Evolutionary conservation across 2,113 vertebrate species (phyloP).

Genomic region (Thryonomys swinderianus): DNA sequence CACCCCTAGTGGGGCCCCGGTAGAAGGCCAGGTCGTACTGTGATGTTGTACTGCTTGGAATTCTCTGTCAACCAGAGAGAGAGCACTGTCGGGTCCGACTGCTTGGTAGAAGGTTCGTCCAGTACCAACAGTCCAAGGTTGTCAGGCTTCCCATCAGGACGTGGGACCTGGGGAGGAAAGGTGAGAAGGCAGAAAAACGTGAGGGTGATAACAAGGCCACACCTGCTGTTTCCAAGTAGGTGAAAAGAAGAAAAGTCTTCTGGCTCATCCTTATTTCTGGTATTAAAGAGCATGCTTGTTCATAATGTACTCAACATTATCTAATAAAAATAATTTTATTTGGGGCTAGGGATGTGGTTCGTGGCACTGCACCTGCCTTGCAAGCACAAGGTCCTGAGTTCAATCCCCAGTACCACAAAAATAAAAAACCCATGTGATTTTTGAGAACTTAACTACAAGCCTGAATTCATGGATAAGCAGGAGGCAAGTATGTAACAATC

Average conservation of each 20-base stretch:
- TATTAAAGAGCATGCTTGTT: neutral
- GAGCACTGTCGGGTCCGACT: slow-evolving; percentile 96
- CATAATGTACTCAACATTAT: neutral
- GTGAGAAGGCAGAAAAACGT: neutral
- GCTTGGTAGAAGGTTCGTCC: slow-evolving; percentile 96
- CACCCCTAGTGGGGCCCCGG: neutral
- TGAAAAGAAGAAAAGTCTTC: neutral
- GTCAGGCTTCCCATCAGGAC: slow-evolving; percentile 91
- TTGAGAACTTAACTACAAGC: slow-evolving; percentile 8
- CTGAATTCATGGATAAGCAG: slow-evolving; percentile 27
- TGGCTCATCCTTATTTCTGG: neutral
- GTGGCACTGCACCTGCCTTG: no score
- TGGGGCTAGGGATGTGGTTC: no score
- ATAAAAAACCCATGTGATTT: neutral
- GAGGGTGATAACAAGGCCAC: neutral
- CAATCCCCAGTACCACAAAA: no score
- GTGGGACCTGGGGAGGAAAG: slow-evolving; percentile 89
- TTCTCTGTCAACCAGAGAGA: slow-evolving; percentile 96
- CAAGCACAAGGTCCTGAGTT: no score
- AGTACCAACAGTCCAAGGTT: slow-evolving; percentile 93
- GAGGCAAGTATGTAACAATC: neutral
- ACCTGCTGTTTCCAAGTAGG: neutral
- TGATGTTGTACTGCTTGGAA: slow-evolving; percentile 93
- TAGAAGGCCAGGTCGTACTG: slow-evolving; percentile 82
- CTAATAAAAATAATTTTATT: neutral